Base-by-base conservation (phyloP, 1,140 invertebrate genomes). In the Magallana gigas region DNA sequence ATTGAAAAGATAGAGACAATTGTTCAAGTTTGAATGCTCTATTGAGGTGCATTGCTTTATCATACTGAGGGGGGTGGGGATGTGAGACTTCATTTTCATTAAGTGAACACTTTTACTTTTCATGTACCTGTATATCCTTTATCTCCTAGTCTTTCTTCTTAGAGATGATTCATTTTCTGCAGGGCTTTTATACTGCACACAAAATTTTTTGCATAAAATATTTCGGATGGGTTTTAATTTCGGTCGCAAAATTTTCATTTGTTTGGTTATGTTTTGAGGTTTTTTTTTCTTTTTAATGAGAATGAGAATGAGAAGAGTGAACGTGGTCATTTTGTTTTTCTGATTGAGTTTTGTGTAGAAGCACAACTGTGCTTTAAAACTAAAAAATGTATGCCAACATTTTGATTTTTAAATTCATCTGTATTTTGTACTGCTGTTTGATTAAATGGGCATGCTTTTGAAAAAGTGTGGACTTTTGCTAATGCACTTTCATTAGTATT, bases 11-110 rank as follows among this genome's bases (percentile, higher is more conserved):
- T 16, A 36, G 71, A 29, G 57, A 16, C 85, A 88, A 85, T 83
- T 88, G 48, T 29, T 88, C 11, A 8, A 88, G 57, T 60, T 88
- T 84, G 68, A 88, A 88, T 57, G 76, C 36, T 29, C 87, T 23
- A 36, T 83, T 85, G 18, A 8, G 36, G 48, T 88, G 84, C 84
- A 88, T 59, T 60, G 80, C 76, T 57, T 85, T 85, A 62, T 85
- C 83, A 68, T 57, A 64, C 36, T 85, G 7, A 12, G 62, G 62
- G 59, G 85, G 88, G 23, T 60, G 18, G 11, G 64, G 8, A n/a
- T 84, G 80, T 48, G 36, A 5, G 56, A 81, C 81, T 14, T 83
- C 18, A 71, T 18, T 23, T 71, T 48, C 36, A 48, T 48, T 48
- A 4, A 48, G 36, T 48, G 36, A 48, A 48, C 36, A 48, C 36